A percentile compares a stretch with the other conserved stretches of the same genome.
Evolutionary conservation across 2,888 invertebrate species (phyloP).

Genomic region (Anthophora plumipes): DNA sequence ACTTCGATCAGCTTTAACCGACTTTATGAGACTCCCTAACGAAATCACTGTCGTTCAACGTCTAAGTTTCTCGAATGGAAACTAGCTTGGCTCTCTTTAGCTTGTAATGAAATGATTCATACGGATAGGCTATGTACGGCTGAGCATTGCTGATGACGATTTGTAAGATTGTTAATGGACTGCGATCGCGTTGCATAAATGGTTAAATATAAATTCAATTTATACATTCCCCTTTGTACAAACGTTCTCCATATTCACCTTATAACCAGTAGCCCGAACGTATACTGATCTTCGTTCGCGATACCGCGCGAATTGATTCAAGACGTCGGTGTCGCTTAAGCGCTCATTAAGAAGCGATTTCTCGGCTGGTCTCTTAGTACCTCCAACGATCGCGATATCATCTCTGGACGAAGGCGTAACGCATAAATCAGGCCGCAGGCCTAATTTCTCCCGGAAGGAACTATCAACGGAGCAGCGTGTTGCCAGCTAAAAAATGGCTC

Average conservation of each 20-base stretch:
- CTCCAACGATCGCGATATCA: constrained; percentile 39
- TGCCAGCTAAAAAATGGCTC: constrained; percentile 43
- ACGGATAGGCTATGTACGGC: no score
- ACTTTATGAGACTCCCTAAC: constrained; percentile 1
- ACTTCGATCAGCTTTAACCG: background rate
- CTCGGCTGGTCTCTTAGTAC: background rate
- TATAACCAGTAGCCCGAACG: background rate
- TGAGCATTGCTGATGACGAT: no score
- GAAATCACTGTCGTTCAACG: background rate
- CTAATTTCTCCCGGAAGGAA: constrained; percentile 56
- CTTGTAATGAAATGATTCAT: background rate
- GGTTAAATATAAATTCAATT: no score
- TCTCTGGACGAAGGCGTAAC: constrained; percentile 19
- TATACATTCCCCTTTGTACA: background rate
- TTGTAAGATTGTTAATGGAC: no score
- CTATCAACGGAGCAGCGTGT: constrained; percentile 30
- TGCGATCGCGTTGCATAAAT: no score
- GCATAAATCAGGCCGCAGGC: constrained; percentile 40
- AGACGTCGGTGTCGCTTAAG: constrained; percentile 8
- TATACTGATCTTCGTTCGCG: background rate
- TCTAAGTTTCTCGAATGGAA: background rate
- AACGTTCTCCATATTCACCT: background rate
- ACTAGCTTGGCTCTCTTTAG: background rate
- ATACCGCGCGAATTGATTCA: background rate
- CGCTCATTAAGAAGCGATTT: constrained; percentile 37